These are phyloP conservation scores for Himalopsyche anomala DNA, from an alignment of 2,888 invertebrate genomes.

Conservation along the genomic window DNA sequence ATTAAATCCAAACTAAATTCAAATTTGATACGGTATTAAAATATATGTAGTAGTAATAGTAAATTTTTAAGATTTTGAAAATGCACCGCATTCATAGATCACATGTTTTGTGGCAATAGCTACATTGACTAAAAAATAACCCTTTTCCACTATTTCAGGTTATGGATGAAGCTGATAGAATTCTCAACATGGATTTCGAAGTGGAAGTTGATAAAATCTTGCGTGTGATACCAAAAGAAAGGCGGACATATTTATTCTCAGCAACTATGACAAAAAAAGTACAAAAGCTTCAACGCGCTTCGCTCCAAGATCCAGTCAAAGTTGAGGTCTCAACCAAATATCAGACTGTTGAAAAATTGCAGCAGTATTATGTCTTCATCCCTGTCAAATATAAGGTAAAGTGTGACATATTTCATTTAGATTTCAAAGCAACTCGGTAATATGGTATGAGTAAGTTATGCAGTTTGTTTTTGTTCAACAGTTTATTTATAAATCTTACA, in stretches of 20 bases:
- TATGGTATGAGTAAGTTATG: no score
- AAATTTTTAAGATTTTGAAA: no score
- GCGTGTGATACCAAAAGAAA: constrained; percentile 90
- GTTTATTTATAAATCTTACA: no score
- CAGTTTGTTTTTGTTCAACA: no score
- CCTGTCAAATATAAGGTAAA: constrained; percentile 95
- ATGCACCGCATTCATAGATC: no score
- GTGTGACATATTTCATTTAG: no score
- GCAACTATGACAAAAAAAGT: constrained; percentile 99
- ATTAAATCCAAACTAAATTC: no score
- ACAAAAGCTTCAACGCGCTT: constrained; percentile 96
- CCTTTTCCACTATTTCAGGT: constrained; percentile 76
- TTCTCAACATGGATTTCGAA: constrained; percentile 99
- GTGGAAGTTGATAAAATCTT: constrained; percentile 97
- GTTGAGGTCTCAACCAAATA: constrained; percentile 98
- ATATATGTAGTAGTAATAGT: no score
- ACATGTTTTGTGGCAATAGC: background rate
- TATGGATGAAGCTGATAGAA: constrained; percentile 99
- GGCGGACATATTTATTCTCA: constrained; percentile 95
- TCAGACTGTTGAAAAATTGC: constrained; percentile 97
- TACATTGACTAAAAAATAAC: background rate
- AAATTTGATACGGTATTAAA: no score
- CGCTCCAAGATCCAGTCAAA: constrained; percentile 94
- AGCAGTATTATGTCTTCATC: constrained; percentile 96
- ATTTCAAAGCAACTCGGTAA: no score